These are phyloP conservation scores for Conops quadrifasciatus DNA, from an alignment of 2,888 invertebrate genomes.

Conservation along the genomic window DNA sequence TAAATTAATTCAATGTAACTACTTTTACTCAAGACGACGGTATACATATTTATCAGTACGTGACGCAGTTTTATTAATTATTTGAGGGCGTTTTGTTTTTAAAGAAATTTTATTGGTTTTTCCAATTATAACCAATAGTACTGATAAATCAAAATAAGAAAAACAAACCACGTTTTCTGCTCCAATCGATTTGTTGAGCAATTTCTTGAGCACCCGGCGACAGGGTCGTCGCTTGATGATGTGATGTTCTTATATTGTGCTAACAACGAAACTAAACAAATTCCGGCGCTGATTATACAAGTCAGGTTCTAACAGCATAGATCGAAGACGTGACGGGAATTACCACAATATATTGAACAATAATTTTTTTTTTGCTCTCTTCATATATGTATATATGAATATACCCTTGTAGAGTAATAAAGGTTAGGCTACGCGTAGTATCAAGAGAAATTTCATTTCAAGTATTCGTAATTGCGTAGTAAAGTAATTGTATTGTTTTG, in stretches of 20 bases:
- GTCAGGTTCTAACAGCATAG: slow-evolving; percentile 24
- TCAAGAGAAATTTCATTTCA: too few species aligned
- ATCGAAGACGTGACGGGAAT: slow-evolving; percentile 17
- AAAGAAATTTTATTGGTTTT: slow-evolving; percentile 6
- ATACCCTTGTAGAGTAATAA: too few species aligned
- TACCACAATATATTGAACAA: not conserved
- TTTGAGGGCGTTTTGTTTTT: slow-evolving; percentile 26
- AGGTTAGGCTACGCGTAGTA: too few species aligned
- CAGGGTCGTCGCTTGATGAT: slow-evolving; percentile 2
- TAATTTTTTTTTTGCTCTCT: too few species aligned
- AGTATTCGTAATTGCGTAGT: too few species aligned
- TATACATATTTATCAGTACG: slow-evolving; percentile 23
- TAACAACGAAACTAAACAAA: too few species aligned
- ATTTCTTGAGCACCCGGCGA: slow-evolving; percentile 18
- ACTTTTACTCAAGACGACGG: too few species aligned
- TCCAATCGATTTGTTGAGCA: slow-evolving; percentile 4
- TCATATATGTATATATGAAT: too few species aligned
- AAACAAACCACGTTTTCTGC: slow-evolving; percentile 19
- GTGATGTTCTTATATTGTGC: slow-evolving; percentile 18
- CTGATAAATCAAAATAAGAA: slow-evolving; percentile 22
- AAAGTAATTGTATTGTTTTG: too few species aligned
- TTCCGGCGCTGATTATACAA: not conserved
- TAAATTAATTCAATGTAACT: too few species aligned
- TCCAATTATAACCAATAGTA: not conserved
- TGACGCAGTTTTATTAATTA: slow-evolving; percentile 16